A percentile compares a stretch with the other conserved stretches of the same genome.
phyloP scores from a whole-genome alignment of 2,888 invertebrate genomes.

The Lochmaea crataegi region DNA sequence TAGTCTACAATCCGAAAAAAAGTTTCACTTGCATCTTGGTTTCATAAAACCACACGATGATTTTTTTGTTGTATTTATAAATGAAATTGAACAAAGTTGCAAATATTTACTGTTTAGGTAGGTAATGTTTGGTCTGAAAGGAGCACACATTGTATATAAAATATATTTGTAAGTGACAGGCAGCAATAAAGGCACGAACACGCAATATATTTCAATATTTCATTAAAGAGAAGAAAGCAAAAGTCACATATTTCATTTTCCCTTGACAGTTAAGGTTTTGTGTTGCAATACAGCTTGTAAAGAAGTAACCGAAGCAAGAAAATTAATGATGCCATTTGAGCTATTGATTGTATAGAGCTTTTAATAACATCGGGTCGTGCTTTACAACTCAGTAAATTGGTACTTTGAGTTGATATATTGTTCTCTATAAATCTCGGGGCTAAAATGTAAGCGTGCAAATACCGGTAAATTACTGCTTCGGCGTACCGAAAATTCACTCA shows the following conservation, averaged over 20 bases:
- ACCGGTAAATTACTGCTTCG: constrained; percentile 56
- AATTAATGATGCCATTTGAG: constrained; percentile 58
- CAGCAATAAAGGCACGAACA: constrained; percentile 41
- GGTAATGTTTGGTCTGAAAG: constrained; percentile 13
- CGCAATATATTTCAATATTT: constrained; percentile 47
- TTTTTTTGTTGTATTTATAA: too few relatives aligned
- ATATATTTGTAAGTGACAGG: constrained; percentile 28
- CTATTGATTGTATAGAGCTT: constrained; percentile 58
- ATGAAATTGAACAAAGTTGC: background rate
- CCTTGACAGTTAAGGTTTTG: constrained; percentile 50
- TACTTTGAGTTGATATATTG: constrained; percentile 57
- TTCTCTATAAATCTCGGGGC: constrained; percentile 56
- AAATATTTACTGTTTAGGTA: background rate
- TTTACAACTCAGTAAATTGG: constrained; percentile 59
- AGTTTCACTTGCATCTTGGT: too few relatives aligned
- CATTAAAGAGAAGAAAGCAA: constrained; percentile 48
- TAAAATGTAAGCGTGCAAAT: constrained; percentile 57
- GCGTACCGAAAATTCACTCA: constrained; percentile 55
- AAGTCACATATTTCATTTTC: constrained; percentile 53
- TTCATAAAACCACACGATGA: too few relatives aligned
- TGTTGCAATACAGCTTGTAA: constrained; percentile 51
- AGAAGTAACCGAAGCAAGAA: constrained; percentile 55
- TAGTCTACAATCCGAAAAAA: too few relatives aligned
- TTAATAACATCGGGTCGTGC: constrained; percentile 58
- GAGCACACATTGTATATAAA: constrained; percentile 18